Conservation (phyloP, 2,113 vertebrate genomes). For the Nettapus auritus region DNA sequence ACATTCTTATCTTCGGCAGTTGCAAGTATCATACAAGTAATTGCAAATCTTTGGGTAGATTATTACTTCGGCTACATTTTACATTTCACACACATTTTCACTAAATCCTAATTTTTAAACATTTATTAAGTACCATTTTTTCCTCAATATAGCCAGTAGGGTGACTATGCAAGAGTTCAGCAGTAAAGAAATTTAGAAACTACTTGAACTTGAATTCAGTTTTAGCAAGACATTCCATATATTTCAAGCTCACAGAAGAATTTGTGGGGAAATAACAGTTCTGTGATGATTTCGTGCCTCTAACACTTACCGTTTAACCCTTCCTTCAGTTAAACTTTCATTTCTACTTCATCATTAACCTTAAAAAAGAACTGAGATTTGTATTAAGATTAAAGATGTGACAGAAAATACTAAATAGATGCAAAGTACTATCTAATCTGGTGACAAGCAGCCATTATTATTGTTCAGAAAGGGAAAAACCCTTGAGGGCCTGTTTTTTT, state of each 20-base stretch:
- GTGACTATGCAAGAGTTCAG: not conserved
- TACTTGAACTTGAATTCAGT: not conserved
- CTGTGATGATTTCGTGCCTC: not conserved
- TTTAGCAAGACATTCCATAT: not conserved
- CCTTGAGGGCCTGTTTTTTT: not conserved
- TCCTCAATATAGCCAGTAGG: not conserved
- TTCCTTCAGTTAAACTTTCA: not conserved
- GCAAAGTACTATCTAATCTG: not conserved
- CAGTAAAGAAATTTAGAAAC: not conserved
- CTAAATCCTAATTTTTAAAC: not conserved
- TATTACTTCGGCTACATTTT: not conserved
- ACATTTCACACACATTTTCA: not conserved
- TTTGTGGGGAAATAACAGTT: not conserved
- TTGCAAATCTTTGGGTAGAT: not conserved
- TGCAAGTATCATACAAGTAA: conserved; percentile 17
- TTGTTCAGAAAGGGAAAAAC: not conserved
- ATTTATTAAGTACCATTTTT: not conserved
- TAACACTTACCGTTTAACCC: not conserved
- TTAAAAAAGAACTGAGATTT: not conserved
- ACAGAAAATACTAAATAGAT: not conserved
- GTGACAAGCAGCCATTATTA: not conserved
- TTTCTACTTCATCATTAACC: not conserved
- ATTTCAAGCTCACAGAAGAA: not conserved
- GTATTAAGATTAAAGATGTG: not conserved
- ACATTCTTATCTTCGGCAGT: not conserved